Conservation (phyloP, 2,888 invertebrate species). For the Lycocerus yunnanus region DNA sequence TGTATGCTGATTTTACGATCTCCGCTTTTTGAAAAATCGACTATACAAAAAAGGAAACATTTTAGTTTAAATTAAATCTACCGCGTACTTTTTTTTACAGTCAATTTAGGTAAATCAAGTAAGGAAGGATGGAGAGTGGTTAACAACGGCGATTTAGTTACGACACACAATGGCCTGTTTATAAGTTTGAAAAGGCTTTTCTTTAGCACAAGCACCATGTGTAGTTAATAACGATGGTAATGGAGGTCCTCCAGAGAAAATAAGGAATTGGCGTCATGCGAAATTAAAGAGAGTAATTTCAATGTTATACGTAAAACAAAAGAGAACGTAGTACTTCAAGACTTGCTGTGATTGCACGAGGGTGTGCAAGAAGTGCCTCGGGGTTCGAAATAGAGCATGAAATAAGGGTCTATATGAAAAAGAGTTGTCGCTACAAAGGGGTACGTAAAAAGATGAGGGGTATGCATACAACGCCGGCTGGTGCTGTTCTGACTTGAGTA, state of each 20-base stretch:
- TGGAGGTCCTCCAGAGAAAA: constrained; percentile 2
- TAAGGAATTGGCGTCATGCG: constrained; percentile 23
- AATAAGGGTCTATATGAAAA: constrained; percentile 21
- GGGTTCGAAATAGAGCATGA: constrained; percentile 22
- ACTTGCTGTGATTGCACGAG: constrained; percentile 26
- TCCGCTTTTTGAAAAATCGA: constrained; percentile 31
- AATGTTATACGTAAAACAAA: constrained; percentile 31
- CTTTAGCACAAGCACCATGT: neutral
- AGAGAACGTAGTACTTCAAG: constrained; percentile 21
- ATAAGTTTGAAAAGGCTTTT: neutral
- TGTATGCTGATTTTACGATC: constrained; percentile 37
- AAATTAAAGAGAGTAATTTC: constrained; percentile 31
- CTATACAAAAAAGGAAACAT: constrained; percentile 7
- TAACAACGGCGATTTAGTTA: neutral
- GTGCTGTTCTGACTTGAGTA: constrained; percentile 5
- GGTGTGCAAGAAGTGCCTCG: constrained; percentile 22
- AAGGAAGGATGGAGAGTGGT: neutral
- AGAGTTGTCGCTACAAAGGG: constrained; percentile 29
- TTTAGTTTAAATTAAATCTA: neutral
- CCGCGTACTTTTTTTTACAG: neutral
- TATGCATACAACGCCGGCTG: constrained; percentile 18
- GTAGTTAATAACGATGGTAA: neutral
- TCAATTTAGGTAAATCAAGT: neutral
- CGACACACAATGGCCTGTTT: neutral
- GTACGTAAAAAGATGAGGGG: constrained; percentile 20